These are phyloP conservation scores for Nicator chloris DNA, from an alignment of 2,113 vertebrate genomes.

Conservation along the genomic window DNA sequence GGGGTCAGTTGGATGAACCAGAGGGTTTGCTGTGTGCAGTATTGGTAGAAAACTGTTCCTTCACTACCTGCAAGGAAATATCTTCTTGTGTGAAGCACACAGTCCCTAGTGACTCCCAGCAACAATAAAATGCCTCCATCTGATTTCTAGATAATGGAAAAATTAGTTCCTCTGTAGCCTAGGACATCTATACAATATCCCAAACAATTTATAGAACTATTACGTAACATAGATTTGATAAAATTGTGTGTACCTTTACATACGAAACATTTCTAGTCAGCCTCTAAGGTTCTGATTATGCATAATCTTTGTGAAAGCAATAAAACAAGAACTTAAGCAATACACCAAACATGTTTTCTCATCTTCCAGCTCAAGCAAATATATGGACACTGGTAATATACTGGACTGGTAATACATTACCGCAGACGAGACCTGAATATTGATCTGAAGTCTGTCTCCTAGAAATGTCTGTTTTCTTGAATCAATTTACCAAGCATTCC, in stretches of 20 bases:
- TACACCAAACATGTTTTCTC: neutral
- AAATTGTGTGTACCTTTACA: neutral
- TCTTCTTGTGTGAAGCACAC: neutral
- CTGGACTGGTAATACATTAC: no score
- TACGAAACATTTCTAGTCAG: neutral
- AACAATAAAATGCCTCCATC: neutral
- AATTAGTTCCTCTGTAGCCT: neutral
- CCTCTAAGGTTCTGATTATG: neutral
- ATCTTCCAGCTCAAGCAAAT: neutral
- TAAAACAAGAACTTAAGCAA: neutral
- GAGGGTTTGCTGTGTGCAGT: neutral
- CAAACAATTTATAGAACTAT: neutral
- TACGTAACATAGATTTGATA: neutral
- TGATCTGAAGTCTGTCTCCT: neutral
- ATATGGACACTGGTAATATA: neutral
- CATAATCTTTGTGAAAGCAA: neutral
- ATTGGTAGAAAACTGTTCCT: neutral
- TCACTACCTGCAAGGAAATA: neutral
- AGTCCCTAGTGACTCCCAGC: neutral
- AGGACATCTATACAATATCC: neutral
- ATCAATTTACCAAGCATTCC: neutral
- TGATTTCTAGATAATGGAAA: neutral
- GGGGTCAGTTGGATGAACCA: neutral
- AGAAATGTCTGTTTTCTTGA: neutral
- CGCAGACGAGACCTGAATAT: neutral